Base-by-base conservation (phyloP, 2,888 invertebrate species). In the Chrysolina haemoptera region DNA sequence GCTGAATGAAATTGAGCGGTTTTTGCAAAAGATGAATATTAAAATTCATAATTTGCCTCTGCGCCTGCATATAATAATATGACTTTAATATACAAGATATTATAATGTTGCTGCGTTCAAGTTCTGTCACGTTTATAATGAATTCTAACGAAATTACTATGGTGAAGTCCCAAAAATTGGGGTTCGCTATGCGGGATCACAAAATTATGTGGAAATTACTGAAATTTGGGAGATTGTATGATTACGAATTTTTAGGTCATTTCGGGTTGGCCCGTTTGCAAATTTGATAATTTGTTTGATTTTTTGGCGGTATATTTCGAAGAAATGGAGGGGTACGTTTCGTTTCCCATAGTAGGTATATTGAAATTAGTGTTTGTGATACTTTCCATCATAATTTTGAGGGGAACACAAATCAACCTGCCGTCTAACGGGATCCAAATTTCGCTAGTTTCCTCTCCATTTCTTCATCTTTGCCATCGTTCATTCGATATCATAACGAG, bases 191-290 rank as follows among this genome's bases (percentile, higher is more conserved):
- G 41, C 64, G 53, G 69, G 75, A 76, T 72, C 71, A 70, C 70
- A 18, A 74, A 71, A 77, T 74, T 77, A 75, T 74, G 68, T 67
- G 70, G 71, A 75, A 74, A 77, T 77, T 77, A 77, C 77, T 74
- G 62, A 74, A 77, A 77, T 77, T 75, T 70, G 74, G 71, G 64
- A 68, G 68, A 64, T 73, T 73, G 64, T 66, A 62, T 66, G 46
- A 53, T 73, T 66, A 73, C 53, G 59, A 62, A 66, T 73, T 70
- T 70, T 63, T 20, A 22, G 53, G 53, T 22, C 53, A 53, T 53
- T 53, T 48, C 48, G n/a, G n/a, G 22, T 11, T 20, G 12, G 20
- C 18, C 18, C 27, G 27, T 27, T 59, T 16, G 27, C n/a, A 59
- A 59, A 27, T 27, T 27, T 20, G 50, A 53, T 53, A 18, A 11